A percentile compares a stretch with the other conserved stretches of the same genome.
phyloP scores from a whole-genome alignment of 2,797 vertebrate genomes.

The Monodelphis domestica region DNA sequence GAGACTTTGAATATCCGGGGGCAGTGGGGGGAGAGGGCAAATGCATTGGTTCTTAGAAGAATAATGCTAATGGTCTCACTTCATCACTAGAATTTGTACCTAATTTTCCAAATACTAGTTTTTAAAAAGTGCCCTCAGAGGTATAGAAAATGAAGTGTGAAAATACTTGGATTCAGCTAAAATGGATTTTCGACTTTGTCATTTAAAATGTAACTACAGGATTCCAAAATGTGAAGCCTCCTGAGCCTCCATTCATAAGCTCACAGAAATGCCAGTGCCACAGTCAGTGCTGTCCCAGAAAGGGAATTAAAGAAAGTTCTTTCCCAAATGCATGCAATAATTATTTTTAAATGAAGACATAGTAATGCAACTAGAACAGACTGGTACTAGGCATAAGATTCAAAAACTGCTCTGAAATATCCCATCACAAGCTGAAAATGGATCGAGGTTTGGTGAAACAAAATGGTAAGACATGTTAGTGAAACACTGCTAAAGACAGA shows the following conservation, averaged over 20 bases:
- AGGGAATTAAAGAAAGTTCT: conserved; percentile 30
- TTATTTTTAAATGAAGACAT: conserved; percentile 33
- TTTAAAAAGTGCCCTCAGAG: background rate
- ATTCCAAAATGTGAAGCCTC: background rate
- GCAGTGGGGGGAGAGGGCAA: background rate
- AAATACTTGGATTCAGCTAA: conserved; percentile 43
- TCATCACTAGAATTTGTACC: background rate
- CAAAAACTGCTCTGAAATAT: conserved; percentile 4
- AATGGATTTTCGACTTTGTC: conserved; percentile 31
- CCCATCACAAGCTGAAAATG: background rate
- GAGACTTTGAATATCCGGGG: background rate
- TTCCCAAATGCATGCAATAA: background rate
- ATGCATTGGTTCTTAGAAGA: background rate
- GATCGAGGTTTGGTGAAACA: background rate
- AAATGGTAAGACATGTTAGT: background rate
- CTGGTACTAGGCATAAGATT: background rate
- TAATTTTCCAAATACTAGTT: background rate
- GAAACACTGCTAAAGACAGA: conserved; percentile 1
- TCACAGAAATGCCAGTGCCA: conserved; percentile 6
- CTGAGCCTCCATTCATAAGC: conserved; percentile 8
- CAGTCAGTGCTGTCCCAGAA: conserved; percentile 29
- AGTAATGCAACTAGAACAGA: background rate
- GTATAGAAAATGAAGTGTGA: background rate
- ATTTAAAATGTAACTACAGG: conserved; percentile 17
- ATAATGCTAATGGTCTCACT: background rate